Evolutionary conservation across 2,113 vertebrate genomes (phyloP).

Genomic region (Nesoenas mayeri): DNA sequence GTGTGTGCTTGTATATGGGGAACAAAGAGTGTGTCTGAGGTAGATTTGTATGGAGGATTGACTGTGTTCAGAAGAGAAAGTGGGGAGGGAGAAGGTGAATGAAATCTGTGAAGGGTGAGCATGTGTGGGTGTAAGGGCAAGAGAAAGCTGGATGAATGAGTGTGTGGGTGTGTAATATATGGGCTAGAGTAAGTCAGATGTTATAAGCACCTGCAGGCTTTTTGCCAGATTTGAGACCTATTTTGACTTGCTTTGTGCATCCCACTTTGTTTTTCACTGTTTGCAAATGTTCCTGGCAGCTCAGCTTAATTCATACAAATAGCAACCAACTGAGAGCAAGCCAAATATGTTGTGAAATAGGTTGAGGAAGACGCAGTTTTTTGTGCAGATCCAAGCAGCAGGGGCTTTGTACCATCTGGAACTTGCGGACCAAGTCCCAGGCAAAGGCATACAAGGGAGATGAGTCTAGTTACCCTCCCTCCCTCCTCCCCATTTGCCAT

Average conservation of each 20-base stretch:
- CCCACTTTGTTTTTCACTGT: constrained; percentile 55
- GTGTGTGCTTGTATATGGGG: background rate
- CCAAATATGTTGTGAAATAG: constrained; percentile 60
- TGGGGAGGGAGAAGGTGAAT: constrained; percentile 9
- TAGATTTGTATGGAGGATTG: background rate
- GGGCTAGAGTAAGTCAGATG: constrained; percentile 29
- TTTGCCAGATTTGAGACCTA: constrained; percentile 6
- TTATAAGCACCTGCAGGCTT: constrained; percentile 20
- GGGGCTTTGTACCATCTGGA: constrained; percentile 67
- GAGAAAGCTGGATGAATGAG: constrained; percentile 44
- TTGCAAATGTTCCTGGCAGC: constrained; percentile 56
- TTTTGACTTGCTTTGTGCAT: constrained; percentile 53
- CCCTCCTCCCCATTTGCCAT: constrained; percentile 10
- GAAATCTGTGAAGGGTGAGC: background rate
- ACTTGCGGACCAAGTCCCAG: constrained; percentile 23
- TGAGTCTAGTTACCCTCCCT: background rate
- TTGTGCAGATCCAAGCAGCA: constrained; percentile 60
- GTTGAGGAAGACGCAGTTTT: constrained; percentile 28
- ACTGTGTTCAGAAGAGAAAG: background rate
- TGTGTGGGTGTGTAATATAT: constrained; percentile 19
- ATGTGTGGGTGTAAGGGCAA: background rate
- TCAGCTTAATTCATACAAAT: constrained; percentile 59
- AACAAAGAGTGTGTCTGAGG: background rate
- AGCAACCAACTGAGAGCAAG: constrained; percentile 25
- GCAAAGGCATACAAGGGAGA: constrained; percentile 33